Conservation (phyloP, 2,113 vertebrate genomes). For the Elgaria multicarinata region DNA sequence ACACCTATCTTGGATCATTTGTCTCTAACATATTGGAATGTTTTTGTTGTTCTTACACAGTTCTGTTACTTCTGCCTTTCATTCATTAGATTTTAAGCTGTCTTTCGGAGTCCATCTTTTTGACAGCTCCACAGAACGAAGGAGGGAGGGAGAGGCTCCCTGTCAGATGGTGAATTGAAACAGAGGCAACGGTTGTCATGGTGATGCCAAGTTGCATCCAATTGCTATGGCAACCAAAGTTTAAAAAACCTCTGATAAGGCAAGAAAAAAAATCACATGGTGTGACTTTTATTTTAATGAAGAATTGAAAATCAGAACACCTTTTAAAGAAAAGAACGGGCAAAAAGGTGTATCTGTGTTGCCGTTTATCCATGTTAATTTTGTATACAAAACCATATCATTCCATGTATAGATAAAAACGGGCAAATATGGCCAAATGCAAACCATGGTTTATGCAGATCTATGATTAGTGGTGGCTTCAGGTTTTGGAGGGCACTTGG, state of each 20-base stretch:
- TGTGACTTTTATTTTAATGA: slow-evolving; percentile 72
- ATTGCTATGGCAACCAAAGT: slow-evolving; percentile 83
- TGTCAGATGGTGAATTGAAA: slow-evolving; percentile 85
- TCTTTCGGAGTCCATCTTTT: slow-evolving; percentile 69
- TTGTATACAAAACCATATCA: background rate
- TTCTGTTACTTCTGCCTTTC: slow-evolving; percentile 65
- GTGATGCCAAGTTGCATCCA: slow-evolving; percentile 81
- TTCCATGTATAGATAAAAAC: background rate
- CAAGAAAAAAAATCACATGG: slow-evolving; percentile 74
- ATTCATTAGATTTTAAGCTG: slow-evolving; percentile 71
- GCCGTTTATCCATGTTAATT: background rate
- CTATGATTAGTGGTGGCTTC: too few species aligned
- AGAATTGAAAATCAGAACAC: slow-evolving; percentile 39
- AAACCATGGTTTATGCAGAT: background rate
- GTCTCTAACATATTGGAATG: background rate
- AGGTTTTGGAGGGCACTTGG: too few species aligned
- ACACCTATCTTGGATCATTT: background rate
- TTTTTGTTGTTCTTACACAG: background rate
- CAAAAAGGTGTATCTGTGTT: background rate
- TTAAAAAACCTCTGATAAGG: slow-evolving; percentile 77
- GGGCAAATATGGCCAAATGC: background rate
- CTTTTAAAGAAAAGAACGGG: slow-evolving; percentile 3
- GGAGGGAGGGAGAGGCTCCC: slow-evolving; percentile 57
- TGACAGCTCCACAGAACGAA: slow-evolving; percentile 60
- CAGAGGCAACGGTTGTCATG: slow-evolving; percentile 84